Evolutionary conservation across 2,888 invertebrate genomes (phyloP).

Genomic region (Horisme vitalbata): DNA sequence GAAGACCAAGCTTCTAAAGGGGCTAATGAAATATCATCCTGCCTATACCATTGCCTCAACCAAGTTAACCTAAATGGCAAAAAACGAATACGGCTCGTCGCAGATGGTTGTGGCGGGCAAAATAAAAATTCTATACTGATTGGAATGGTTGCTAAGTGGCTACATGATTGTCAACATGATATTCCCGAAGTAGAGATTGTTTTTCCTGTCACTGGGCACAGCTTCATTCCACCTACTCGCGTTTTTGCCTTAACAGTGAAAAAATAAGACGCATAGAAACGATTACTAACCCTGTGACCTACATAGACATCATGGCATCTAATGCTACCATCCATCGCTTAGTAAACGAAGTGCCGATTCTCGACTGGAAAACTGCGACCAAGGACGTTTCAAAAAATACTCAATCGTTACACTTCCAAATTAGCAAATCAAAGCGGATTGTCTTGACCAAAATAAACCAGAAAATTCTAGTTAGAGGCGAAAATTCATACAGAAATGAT

Average conservation of each 20-base stretch:
- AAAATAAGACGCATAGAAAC: constrained; percentile 29
- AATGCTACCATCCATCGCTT: constrained; percentile 25
- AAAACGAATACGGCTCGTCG: constrained; percentile 23
- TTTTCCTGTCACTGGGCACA: constrained; percentile 36
- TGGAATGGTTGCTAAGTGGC: constrained; percentile 36
- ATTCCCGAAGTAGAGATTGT: constrained; percentile 26
- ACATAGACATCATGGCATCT: constrained; percentile 28
- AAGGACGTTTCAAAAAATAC: too few species aligned
- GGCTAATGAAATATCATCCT: constrained; percentile 35
- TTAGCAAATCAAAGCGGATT: too few species aligned
- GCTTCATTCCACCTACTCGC: constrained; percentile 32
- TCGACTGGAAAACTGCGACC: too few species aligned
- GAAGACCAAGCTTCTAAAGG: constrained; percentile 33
- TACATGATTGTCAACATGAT: constrained; percentile 18
- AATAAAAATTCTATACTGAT: too few species aligned
- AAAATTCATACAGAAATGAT: too few species aligned
- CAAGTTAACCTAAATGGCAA: background rate
- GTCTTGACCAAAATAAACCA: too few species aligned
- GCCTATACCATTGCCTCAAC: constrained; percentile 24
- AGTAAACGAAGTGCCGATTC: constrained; percentile 27
- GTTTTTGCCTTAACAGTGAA: constrained; percentile 34
- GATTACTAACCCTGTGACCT: constrained; percentile 24
- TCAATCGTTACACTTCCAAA: too few species aligned
- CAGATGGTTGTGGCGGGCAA: constrained; percentile 37
- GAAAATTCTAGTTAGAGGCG: too few species aligned